phyloP scores from a whole-genome alignment of 37 sponge, comb jelly and placozoan species.

The Cladorhizidae sp. region DNA sequence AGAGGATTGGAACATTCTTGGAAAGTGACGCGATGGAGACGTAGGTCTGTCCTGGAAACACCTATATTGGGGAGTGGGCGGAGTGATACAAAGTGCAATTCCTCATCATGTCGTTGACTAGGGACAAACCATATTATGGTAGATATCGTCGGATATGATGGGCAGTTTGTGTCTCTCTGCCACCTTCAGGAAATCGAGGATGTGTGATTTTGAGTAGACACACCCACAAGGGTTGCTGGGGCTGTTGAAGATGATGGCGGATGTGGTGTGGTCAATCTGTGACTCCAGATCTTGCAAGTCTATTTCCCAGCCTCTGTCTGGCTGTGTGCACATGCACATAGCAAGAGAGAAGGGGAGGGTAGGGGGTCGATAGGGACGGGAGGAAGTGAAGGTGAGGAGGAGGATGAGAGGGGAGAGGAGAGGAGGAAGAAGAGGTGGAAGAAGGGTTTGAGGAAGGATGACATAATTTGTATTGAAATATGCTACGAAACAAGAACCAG shows the following conservation, averaged over 20 bases:
- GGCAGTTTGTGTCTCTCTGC: conserved; percentile 79
- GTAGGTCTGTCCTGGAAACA: no score
- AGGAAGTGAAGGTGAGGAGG: no score
- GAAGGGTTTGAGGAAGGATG: no score
- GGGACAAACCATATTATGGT: conserved; percentile 69
- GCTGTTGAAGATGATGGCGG: conserved; percentile 84
- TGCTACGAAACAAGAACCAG: no score
- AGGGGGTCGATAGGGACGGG: no score
- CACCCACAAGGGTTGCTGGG: conserved; percentile 98
- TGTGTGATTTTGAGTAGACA: conserved; percentile 78
- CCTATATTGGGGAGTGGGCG: not conserved
- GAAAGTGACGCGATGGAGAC: conserved; percentile 58
- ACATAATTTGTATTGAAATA: no score
- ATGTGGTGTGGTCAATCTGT: conserved; percentile 80
- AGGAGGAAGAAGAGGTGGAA: no score
- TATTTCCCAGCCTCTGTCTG: conserved; percentile 83
- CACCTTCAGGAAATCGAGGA: conserved; percentile 68
- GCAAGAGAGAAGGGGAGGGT: not conserved
- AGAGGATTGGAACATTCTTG: conserved; percentile 78
- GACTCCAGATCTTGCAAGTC: conserved; percentile 90
- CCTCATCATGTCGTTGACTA: not conserved
- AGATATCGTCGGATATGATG: conserved; percentile 91
- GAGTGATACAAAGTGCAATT: not conserved
- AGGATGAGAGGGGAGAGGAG: no score
- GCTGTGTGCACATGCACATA: no score